phyloP scores from a whole-genome alignment of 2,113 vertebrate species.

The Triplophysa rosa region DNA sequence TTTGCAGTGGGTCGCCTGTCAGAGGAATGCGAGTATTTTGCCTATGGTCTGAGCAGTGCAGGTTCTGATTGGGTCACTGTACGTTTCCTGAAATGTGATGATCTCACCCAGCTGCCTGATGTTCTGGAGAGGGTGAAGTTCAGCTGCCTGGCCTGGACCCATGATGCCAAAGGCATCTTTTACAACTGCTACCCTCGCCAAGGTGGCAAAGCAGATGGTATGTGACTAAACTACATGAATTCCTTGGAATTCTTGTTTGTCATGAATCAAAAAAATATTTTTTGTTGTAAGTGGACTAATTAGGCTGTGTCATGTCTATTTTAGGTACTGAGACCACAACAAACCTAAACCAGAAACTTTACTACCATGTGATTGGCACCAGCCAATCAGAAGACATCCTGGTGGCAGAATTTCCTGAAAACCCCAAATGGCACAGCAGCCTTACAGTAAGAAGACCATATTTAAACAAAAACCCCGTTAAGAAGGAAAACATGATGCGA shows the following conservation, averaged over 20 bases:
- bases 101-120: constrained; percentile 67
- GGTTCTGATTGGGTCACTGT: constrained; percentile 78
- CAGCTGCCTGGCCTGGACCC: constrained; percentile 78
- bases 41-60: constrained; percentile 73
- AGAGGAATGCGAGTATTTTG: constrained; percentile 75
- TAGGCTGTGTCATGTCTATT: not conserved
- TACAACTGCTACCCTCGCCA: constrained; percentile 76
- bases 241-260: no score
- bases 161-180: constrained; percentile 74
- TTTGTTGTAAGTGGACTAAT: not conserved
- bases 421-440: constrained; percentile 75
- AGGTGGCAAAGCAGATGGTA: constrained; percentile 73
- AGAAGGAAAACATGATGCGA: not conserved
- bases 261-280: no score
- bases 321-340: constrained; percentile 74
- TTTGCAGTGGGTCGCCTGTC: constrained; percentile 73
- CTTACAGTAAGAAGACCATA: constrained; percentile 60
- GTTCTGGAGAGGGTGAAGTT: constrained; percentile 76
- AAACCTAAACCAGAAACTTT: constrained; percentile 78
- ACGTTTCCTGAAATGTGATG: constrained; percentile 68
- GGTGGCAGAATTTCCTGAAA: constrained; percentile 74
- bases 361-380: constrained; percentile 73
- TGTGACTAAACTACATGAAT: no score
- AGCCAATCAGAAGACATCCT: constrained; percentile 73
- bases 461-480: not conserved